A percentile compares a stretch with the other conserved stretches of the same genome.
Evolutionary conservation across 2,888 invertebrate species (phyloP).

Genomic region (Cerastoderma edule): DNA sequence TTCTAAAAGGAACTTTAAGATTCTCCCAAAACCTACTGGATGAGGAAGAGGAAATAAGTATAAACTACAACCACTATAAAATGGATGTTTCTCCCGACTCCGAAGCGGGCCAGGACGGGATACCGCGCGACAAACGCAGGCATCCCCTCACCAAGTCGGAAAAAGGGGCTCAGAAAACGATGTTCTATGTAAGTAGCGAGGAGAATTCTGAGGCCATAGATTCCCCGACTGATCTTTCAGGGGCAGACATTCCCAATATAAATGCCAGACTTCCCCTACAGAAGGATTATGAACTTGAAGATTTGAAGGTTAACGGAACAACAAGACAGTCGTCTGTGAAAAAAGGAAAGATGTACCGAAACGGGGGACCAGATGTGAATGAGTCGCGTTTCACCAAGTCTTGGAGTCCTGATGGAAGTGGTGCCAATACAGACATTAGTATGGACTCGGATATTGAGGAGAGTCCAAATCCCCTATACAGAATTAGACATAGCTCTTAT

Average conservation of each 20-base stretch:
- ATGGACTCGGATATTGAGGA: conserved; percentile 53
- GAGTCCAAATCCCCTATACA: conserved; percentile 64
- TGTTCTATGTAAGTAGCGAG: conserved; percentile 79
- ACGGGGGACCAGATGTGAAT: conserved; percentile 47
- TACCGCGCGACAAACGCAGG: conserved; percentile 13
- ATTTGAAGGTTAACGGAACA: conserved; percentile 33
- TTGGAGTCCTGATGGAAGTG: conserved; percentile 45
- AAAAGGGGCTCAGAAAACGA: conserved; percentile 50
- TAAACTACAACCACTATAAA: conserved; percentile 75
- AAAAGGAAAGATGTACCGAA: conserved; percentile 3
- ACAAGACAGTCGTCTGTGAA: conserved; percentile 13
- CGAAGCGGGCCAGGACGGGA: conserved; percentile 41
- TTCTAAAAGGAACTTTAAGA: conserved; percentile 80
- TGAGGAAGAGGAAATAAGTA: conserved; percentile 75
- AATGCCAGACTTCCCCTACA: conserved; percentile 39
- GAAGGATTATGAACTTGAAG: conserved; percentile 52
- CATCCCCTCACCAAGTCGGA: conserved; percentile 17
- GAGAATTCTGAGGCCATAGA: conserved; percentile 73
- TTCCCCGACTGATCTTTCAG: conserved; percentile 60
- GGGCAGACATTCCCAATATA: conserved; percentile 33
- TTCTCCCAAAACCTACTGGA: conserved; percentile 77
- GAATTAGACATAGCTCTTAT: conserved; percentile 49
- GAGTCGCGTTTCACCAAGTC: conserved; percentile 55
- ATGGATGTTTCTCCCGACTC: conserved; percentile 66
- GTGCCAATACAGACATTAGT: conserved; percentile 35